Conservation (phyloP, 2,113 vertebrate species). For the Sapajus apella region DNA sequence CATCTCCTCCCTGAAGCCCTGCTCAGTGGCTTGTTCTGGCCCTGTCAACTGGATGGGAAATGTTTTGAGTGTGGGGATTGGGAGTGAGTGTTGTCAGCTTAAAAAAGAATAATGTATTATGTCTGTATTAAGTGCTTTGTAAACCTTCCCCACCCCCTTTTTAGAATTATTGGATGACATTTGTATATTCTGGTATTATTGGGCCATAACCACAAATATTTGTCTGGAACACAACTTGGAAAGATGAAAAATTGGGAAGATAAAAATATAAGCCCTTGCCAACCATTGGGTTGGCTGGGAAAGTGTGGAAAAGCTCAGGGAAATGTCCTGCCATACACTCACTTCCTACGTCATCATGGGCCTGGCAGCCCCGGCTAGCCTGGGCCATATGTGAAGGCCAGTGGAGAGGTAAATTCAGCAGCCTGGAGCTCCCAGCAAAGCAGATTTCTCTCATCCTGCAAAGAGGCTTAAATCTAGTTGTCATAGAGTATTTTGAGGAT, state of each 20-base stretch:
- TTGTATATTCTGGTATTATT: conserved; percentile 15
- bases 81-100: not conserved
- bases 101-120: not conserved
- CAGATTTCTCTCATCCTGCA: not conserved
- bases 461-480: not conserved
- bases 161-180: not conserved
- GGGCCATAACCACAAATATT: not conserved
- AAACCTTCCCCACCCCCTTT: not conserved
- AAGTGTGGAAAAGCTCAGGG: not conserved
- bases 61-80: not conserved
- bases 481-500: not conserved
- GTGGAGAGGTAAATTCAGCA: not conserved
- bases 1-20: not conserved
- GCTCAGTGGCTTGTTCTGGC: not conserved
- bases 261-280: conserved; percentile 2
- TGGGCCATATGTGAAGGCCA: not conserved
- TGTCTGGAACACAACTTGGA: conserved; percentile 39
- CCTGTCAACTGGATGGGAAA: not conserved
- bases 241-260: conserved; percentile 9
- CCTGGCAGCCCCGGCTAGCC: not conserved
- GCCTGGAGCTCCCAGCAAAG: not conserved
- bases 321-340: not conserved
- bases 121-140: not conserved
- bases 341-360: not conserved
- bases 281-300: not conserved